Evolutionary conservation across 35 echinoderm and acorn worm genomes (phyloP), one percentile per base, ranked within the genome.

Genomic region (Apostichopus japonicus): DNA sequence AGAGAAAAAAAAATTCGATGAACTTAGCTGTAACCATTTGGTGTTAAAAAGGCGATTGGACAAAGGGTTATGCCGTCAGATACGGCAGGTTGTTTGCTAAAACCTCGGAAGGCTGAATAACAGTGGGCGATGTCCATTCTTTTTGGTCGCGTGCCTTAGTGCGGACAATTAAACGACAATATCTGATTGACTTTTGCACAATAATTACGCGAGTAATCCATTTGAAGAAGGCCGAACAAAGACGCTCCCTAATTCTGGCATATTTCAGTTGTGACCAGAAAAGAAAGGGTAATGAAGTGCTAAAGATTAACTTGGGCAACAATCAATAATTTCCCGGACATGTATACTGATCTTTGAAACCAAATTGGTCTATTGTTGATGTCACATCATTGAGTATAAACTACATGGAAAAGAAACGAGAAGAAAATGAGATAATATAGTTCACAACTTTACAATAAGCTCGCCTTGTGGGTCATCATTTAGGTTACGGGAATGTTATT

Each of bases 131-230:
- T 67, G 63, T 67, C 63, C 63, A 19, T 67, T 10, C 63, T 67
- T 19, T 44, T 67, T 11, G 63, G 79, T 24, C 79, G 79, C 79
- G 79, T 83, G 79, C 24, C 79, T 3, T 19, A 33, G 24, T 55
- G 79, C n/a, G 52, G 79, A 83, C 79, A 83, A 83, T 83, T 56
- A 83, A 19, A 83, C 33, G 33, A n/a, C 79, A 83, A 16, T 83
- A 52, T 24, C 13, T 55, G 51, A 54, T 67, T 67, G 63, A 67
- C 63, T 67, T 67, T 67, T 67, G 33, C 19, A 67, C 63, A 67
- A 67, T 67, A 44, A 44, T 44, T 44, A 67, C 63, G 19, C 11
- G 19, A 19, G 63, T 15, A 67, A 15, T 67, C 63, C 63, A 15
- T 67, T 19, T 67, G 63, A 67, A 11, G 19, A 67, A 67, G 63